Conservation (phyloP, 2,797 vertebrate genomes). For the Karalla daura region DNA sequence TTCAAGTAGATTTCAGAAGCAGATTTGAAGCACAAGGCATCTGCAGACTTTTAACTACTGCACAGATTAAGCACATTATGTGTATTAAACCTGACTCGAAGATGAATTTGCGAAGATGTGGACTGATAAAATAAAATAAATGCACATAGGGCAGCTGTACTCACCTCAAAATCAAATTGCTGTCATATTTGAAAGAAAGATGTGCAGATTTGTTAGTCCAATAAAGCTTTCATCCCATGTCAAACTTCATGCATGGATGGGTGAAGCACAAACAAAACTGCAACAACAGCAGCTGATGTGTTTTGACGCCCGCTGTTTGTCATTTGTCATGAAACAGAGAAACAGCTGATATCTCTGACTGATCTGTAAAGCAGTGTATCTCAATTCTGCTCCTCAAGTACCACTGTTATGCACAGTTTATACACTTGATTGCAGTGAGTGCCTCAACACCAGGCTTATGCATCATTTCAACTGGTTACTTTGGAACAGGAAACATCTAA, state of each 20-base stretch:
- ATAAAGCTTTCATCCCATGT: not conserved
- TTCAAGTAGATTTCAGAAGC: not conserved
- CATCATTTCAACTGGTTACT: no score
- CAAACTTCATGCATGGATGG: not conserved
- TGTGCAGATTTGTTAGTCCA: not conserved
- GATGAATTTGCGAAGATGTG: not conserved
- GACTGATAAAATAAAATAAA: not conserved
- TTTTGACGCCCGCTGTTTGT: not conserved
- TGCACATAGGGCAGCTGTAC: not conserved
- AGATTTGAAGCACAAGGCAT: not conserved
- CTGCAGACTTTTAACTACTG: not conserved
- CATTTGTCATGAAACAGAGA: constrained; percentile 1
- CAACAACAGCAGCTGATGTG: no score
- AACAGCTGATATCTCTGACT: not conserved
- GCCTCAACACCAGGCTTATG: no score
- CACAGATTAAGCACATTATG: not conserved
- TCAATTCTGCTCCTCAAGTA: no score
- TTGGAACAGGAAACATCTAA: no score
- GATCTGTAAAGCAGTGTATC: not conserved
- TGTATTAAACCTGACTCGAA: not conserved
- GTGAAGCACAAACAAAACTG: not conserved
- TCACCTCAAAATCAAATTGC: not conserved
- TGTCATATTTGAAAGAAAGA: no score
- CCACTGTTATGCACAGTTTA: no score
- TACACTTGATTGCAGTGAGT: no score